Conservation (phyloP, 2,113 vertebrate genomes). For the Grammomys surdaster region DNA sequence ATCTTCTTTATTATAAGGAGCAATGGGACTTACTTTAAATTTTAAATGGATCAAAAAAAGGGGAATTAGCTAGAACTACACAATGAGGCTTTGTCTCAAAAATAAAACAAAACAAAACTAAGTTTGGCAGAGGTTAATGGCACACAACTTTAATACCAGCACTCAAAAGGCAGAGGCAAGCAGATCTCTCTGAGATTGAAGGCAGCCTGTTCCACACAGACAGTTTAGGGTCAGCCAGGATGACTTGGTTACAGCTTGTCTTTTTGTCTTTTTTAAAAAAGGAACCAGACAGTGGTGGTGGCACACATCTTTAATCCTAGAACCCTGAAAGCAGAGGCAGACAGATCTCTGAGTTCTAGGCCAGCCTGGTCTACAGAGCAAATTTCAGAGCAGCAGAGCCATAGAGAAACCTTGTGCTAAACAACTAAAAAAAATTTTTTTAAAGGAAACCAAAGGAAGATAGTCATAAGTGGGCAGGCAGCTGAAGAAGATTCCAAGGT, state of each 20-base stretch:
- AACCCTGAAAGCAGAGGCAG: neutral
- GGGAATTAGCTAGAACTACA: neutral
- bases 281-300: neutral
- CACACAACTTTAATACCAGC: neutral
- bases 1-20: neutral
- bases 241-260: neutral
- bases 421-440: neutral
- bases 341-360: neutral
- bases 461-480: neutral
- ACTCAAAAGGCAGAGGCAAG: neutral
- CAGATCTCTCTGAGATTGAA: neutral
- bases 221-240: neutral
- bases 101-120: neutral
- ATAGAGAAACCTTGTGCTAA: neutral
- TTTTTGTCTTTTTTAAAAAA: neutral
- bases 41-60: neutral
- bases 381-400: neutral
- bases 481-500: neutral
- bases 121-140: neutral
- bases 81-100: neutral
- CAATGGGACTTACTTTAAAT: neutral
- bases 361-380: neutral
- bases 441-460: constrained; percentile 3
- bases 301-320: neutral
- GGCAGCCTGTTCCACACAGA: neutral